These are phyloP conservation scores for Bettongia penicillata DNA, from an alignment of 2,113 vertebrate genomes.

Conservation along the genomic window DNA sequence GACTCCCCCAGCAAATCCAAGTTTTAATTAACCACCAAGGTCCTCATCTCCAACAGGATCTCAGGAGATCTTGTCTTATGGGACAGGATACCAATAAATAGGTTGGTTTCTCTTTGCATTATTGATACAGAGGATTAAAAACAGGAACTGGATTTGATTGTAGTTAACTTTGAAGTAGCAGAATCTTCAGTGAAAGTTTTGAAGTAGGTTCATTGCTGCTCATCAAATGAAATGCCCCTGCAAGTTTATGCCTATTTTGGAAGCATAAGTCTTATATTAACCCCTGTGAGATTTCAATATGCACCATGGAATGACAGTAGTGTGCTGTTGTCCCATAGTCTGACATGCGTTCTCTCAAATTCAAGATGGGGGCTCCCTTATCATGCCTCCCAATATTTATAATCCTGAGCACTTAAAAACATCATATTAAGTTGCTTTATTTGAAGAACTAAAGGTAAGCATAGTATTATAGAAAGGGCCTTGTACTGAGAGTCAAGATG, in stretches of 20 bases:
- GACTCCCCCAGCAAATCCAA: slow-evolving; percentile 49
- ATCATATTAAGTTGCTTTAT: not conserved
- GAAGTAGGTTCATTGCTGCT: not conserved
- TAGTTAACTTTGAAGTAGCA: not conserved
- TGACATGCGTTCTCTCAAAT: not conserved
- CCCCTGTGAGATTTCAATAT: not conserved
- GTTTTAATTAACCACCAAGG: slow-evolving; percentile 55
- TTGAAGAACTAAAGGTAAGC: not conserved
- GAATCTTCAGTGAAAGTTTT: slow-evolving; percentile 26
- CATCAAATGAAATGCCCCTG: not conserved
- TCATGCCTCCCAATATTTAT: not conserved
- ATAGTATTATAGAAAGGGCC: not conserved
- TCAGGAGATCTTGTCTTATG: slow-evolving; percentile 40
- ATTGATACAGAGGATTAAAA: not conserved
- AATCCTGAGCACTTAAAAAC: not conserved
- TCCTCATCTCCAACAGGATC: slow-evolving; percentile 27
- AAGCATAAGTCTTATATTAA: not conserved
- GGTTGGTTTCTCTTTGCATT: slow-evolving; percentile 41
- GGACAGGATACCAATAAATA: slow-evolving; percentile 26
- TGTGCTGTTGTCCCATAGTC: not conserved
- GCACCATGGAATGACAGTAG: not conserved
- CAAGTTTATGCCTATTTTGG: not conserved
- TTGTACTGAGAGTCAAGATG: not conserved
- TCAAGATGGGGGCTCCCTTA: not conserved
- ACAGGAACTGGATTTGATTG: not conserved